Percentiles rank a stretch among this genome's conserved stretches.
These are phyloP conservation scores for Panulirus ornatus DNA, from an alignment of 1,140 invertebrate genomes.

Conservation along the genomic window DNA sequence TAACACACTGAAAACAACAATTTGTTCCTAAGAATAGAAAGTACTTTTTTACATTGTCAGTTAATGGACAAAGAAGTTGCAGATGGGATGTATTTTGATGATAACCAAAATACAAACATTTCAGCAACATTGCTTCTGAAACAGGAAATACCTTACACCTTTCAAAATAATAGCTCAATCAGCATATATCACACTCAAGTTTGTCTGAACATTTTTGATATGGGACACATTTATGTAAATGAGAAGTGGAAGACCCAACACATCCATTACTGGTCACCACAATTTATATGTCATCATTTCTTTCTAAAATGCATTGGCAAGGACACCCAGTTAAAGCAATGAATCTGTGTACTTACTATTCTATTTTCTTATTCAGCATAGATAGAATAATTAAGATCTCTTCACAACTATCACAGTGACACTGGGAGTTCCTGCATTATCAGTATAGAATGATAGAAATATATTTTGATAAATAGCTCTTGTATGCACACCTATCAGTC, in stretches of 20 bases:
- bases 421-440: slow-evolving; percentile 5
- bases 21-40: no score
- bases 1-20: no score
- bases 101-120: background rate
- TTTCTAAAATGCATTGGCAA: background rate
- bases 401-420: background rate
- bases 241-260: no score
- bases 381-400: background rate
- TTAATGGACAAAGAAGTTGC: no score
- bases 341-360: background rate
- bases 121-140: background rate
- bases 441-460: background rate
- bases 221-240: no score
- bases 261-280: no score
- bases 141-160: background rate
- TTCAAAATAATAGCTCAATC: background rate
- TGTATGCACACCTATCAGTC: background rate
- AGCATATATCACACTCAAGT: background rate
- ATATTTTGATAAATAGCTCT: background rate
- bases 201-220: background rate
- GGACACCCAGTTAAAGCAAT: background rate
- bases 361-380: background rate
- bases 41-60: no score
- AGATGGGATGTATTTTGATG: no score
- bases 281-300: no score